Base-by-base conservation (phyloP, 2,888 invertebrate species). In the Megaustenia siamemsis region DNA sequence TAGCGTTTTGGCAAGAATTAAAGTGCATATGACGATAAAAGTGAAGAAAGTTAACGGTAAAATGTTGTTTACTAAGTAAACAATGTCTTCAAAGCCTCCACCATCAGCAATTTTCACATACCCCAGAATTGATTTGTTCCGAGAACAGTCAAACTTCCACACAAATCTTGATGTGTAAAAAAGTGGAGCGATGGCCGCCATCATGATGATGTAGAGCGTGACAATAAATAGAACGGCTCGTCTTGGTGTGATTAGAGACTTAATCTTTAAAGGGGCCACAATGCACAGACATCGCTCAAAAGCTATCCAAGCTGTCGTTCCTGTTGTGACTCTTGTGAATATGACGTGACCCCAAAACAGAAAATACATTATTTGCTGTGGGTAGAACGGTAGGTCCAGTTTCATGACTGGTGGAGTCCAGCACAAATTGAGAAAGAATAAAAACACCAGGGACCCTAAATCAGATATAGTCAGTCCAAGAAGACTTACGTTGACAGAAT, bases 381-480 rank as follows among this genome's bases (percentile, higher is more conserved):
- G 53, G 53, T 53, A 53, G n/a, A 76, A 76, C 18, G 53, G 49
- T 4, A 53, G 56, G 35, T 76, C 76, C 6, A 76, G 56, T 56
- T 28, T 28, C 21, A 1, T 12, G 2, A 76, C 3, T 10, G 53
- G 35, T n/a, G 49, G 76, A 21, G 35, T 53, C 21, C 15, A 76
- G 21, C 49, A 76, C 32, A 76, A 6, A 21, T 53, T 53, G 12
- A 76, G 2, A n/a, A 76, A 56, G 32, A 76, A 53, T 0, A 53
- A 5, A n/a, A 15, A 53, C 21, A 76, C 8, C 24, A 76, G n/a
- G 5, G 76, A 76, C 24, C 53, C 76, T 12, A 76, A n/a, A 24
- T 76, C 76, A 53, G 76, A 76, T 35, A 56, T 76, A 10, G 53
- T 56, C 12, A 76, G 53, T 35, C 53, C 53, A 8, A 76, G 76